Conservation (phyloP, 2,888 invertebrate genomes). For the Lepidocyrtoides sp. region DNA sequence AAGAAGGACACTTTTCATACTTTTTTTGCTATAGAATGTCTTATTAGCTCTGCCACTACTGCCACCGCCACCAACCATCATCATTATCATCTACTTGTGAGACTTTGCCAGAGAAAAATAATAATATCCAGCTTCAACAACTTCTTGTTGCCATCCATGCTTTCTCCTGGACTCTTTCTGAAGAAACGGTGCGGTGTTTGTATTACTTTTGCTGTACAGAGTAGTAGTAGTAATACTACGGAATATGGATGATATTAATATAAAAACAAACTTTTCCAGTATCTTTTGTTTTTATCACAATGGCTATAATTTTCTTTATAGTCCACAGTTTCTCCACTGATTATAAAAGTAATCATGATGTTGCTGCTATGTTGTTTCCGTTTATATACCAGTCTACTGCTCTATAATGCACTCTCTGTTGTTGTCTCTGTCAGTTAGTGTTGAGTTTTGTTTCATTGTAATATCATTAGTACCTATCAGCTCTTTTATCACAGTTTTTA, state of each 20-base stretch:
- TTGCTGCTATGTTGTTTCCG: not conserved
- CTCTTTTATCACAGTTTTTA: too few relatives aligned
- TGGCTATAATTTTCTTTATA: slow-evolving; percentile 42
- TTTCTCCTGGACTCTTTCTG: too few relatives aligned
- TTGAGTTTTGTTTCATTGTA: too few relatives aligned
- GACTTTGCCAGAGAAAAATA: not conserved
- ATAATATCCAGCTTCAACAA: slow-evolving; percentile 15
- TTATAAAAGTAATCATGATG: slow-evolving; percentile 2
- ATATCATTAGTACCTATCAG: too few relatives aligned
- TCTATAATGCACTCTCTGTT: too few relatives aligned
- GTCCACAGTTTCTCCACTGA: slow-evolving; percentile 4
- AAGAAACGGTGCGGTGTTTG: too few relatives aligned
- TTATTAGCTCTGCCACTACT: slow-evolving; percentile 14
- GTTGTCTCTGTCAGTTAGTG: too few relatives aligned
- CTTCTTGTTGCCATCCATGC: too few relatives aligned
- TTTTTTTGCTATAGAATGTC: not conserved
- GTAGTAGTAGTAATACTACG: too few relatives aligned
- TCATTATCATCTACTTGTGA: slow-evolving; percentile 40
- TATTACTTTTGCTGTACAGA: slow-evolving; percentile 1
- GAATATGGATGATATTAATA: not conserved
- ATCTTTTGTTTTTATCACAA: slow-evolving; percentile 32
- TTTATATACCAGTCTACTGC: too few relatives aligned
- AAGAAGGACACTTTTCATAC: slow-evolving; percentile 24
- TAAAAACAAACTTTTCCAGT: slow-evolving; percentile 1
- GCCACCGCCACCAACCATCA: not conserved